Conservation (phyloP, 1,140 invertebrate genomes). For the Hirudo medicinalis region DNA sequence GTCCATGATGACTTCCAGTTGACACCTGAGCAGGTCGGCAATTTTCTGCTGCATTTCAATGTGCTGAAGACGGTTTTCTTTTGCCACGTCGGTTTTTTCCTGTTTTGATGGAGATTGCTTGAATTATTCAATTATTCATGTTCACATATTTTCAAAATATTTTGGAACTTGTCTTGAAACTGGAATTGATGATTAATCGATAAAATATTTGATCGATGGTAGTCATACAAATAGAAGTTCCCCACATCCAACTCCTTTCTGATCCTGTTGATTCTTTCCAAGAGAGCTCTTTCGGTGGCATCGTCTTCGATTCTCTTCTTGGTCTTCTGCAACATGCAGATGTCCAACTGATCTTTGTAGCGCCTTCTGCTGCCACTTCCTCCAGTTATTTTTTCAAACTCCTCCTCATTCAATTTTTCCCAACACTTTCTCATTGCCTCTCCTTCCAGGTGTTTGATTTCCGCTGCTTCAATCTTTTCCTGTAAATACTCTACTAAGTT, state of each 20-base stretch:
- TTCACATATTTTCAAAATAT: background rate
- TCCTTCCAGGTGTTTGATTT: background rate
- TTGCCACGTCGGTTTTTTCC: background rate
- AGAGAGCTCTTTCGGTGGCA: background rate
- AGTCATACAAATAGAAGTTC: background rate
- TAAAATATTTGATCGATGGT: background rate
- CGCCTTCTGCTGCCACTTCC: background rate
- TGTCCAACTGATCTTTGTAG: background rate
- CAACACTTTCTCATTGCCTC: background rate
- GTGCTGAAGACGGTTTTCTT: too few species aligned
- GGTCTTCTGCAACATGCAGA: background rate
- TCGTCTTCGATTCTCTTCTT: background rate
- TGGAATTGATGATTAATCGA: background rate
- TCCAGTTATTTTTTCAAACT: background rate
- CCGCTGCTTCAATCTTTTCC: background rate
- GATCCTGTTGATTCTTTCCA: background rate
- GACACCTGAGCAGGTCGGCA: background rate
- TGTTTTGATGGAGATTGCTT: background rate
- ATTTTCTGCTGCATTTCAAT: constrained; percentile 3
- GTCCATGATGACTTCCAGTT: background rate
- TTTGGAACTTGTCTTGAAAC: background rate
- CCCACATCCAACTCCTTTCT: background rate
- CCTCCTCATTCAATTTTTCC: constrained; percentile 1
- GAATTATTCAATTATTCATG: background rate
- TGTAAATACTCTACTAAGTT: too few species aligned